These are phyloP conservation scores for Brachyrhaphis roseni DNA, from an alignment of 2,797 vertebrate genomes.

Conservation along the genomic window DNA sequence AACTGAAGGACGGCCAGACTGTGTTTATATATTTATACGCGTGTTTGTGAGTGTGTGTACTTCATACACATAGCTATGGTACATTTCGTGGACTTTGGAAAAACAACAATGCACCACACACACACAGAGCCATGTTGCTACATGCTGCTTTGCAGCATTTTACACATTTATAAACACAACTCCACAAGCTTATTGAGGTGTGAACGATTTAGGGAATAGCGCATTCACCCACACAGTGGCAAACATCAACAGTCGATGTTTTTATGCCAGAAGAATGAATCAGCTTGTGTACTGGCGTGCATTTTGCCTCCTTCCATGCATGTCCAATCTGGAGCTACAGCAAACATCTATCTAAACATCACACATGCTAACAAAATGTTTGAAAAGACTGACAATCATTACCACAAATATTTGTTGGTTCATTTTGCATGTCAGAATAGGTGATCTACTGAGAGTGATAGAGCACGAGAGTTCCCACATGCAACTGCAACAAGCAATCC, in stretches of 20 bases:
- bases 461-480: background rate
- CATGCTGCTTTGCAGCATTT: conserved; percentile 40
- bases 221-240: conserved; percentile 30
- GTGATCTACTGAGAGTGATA: background rate
- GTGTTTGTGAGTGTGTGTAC: conserved; percentile 31
- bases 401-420: background rate
- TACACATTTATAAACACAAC: conserved; percentile 41
- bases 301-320: conserved; percentile 25
- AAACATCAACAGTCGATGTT: conserved; percentile 60
- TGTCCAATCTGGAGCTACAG: conserved; percentile 27
- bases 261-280: conserved; percentile 66
- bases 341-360: conserved; percentile 17
- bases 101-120: conserved; percentile 43
- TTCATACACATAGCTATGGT: conserved; percentile 21
- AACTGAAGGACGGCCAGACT: conserved; percentile 53
- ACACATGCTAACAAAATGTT: background rate
- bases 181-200: conserved; percentile 37
- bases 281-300: conserved; percentile 38
- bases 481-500: background rate
- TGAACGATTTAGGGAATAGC: conserved; percentile 43
- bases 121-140: conserved; percentile 32
- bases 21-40: conserved; percentile 15
- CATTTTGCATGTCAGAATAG: background rate
- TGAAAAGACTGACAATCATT: background rate
- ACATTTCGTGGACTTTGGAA: conserved; percentile 48